Evolutionary conservation across 2,888 invertebrate species (phyloP), one percentile per base, ranked within the genome.

Genomic region (Ephialtes manifestator): DNA sequence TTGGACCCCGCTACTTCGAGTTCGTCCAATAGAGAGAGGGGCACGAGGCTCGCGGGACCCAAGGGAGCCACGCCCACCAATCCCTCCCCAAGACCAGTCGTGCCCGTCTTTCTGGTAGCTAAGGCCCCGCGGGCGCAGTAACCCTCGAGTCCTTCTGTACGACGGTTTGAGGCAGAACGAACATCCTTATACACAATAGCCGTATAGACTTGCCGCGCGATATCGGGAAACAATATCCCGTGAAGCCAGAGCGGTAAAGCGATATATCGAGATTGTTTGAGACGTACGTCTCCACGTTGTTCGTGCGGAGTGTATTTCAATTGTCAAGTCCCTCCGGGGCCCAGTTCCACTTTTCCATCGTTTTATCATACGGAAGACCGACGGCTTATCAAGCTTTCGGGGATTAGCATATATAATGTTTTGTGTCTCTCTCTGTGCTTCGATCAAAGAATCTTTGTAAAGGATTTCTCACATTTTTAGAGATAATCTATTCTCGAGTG

Each of bases 81-180:
- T 88, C 87, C 87, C 87, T 86, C 88, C 84, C 78, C 70, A 70
- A 48, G 60, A 65, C 60, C 81, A 68, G 76, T 75, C 81, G 82
- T 82, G 72, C 70, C 67, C 83, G 87, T 86, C 92, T 92, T 92
- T 92, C 93, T 93, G 93, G 93, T 93, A 93, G 93, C 93, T 91
- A 94, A 94, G 94, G 94, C 94, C 94, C 94, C 91, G 92, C 93
- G 93, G 94, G 94, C 94, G 91, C 94, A 94, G 94, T 94, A 93
- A 94, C 93, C 94, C 94, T 93, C 93, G 91, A 94, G 94, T 94
- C 92, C 91, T 93, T 93, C 92, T 92, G 91, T 92, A 92, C 93
- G 93, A 93, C 93, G 93, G 92, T 92, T 92, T 84, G 91, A 90
- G 90, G 88, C 89, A 89, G 87, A 89, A 88, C 84, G 88, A 63